Percentiles rank a stretch among this genome's conserved stretches.
These are phyloP conservation scores for Amia ocellicauda DNA, from an alignment of 2,113 vertebrate species.

Conservation along the genomic window DNA sequence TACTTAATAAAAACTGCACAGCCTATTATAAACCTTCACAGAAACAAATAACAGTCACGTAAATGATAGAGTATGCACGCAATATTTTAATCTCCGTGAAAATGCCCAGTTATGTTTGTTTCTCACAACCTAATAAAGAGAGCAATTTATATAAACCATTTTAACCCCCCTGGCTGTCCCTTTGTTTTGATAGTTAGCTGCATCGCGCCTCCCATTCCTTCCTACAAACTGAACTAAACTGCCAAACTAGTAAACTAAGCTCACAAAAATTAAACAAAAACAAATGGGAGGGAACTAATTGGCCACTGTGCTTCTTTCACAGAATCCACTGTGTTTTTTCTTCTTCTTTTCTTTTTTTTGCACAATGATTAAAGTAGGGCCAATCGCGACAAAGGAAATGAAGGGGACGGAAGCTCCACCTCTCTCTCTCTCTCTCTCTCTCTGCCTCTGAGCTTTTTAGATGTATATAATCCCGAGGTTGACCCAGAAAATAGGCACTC, in stretches of 20 bases:
- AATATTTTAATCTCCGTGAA: too few relatives aligned
- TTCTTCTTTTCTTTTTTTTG: conserved; percentile 52
- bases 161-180: too few relatives aligned
- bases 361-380: conserved; percentile 65
- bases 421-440: conserved; percentile 43
- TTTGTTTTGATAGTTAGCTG: too few relatives aligned
- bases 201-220: too few relatives aligned
- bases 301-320: conserved; percentile 43
- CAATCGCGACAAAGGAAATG: conserved; percentile 68
- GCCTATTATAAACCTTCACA: too few relatives aligned
- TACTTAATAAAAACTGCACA: too few relatives aligned
- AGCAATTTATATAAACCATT: too few relatives aligned
- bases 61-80: too few relatives aligned
- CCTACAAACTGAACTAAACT: not conserved
- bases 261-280: conserved; percentile 13
- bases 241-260: conserved; percentile 6
- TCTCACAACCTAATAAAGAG: too few relatives aligned
- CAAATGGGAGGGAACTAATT: conserved; percentile 51
- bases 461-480: conserved; percentile 74
- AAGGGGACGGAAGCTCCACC: conserved; percentile 57
- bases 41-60: too few relatives aligned
- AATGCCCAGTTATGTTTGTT: too few relatives aligned
- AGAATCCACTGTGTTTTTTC: conserved; percentile 46
- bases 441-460: conserved; percentile 62
- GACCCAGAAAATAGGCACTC: conserved; percentile 74